Evolutionary conservation across 2,797 vertebrate species (phyloP).

Genomic region (Dermochelys coriacea): DNA sequence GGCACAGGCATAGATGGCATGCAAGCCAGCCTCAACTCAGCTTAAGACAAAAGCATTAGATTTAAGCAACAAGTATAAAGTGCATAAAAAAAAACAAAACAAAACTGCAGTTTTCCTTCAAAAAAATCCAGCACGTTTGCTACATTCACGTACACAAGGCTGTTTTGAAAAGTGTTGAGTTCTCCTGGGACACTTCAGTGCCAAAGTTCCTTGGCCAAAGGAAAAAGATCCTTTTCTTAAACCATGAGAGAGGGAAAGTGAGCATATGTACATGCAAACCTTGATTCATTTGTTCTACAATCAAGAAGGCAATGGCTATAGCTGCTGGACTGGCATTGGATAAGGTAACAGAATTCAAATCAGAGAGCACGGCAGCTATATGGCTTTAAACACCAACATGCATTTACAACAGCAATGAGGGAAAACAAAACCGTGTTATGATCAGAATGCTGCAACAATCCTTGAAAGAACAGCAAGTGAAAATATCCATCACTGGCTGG

Average conservation of each 20-base stretch:
- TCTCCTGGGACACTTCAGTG: neutral
- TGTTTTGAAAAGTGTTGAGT: neutral
- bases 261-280: neutral
- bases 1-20: neutral
- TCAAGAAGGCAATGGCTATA: neutral
- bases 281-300: neutral
- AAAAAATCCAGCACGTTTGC: neutral
- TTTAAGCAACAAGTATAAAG: neutral
- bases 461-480: neutral
- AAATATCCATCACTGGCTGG: neutral
- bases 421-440: neutral
- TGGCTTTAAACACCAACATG: neutral
- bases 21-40: neutral
- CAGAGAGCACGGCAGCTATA: neutral
- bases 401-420: neutral
- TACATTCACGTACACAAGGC: neutral
- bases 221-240: neutral
- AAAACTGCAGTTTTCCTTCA: neutral
- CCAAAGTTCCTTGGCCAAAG: conserved; percentile 3
- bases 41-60: neutral
- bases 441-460: neutral
- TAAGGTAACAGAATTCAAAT: neutral
- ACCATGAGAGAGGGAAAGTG: neutral
- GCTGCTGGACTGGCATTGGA: neutral
- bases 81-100: neutral